Percentiles rank a stretch among this genome's conserved stretches.
These are phyloP conservation scores for Idris sp. DNA, from an alignment of 1,140 invertebrate genomes.

Conservation along the genomic window DNA sequence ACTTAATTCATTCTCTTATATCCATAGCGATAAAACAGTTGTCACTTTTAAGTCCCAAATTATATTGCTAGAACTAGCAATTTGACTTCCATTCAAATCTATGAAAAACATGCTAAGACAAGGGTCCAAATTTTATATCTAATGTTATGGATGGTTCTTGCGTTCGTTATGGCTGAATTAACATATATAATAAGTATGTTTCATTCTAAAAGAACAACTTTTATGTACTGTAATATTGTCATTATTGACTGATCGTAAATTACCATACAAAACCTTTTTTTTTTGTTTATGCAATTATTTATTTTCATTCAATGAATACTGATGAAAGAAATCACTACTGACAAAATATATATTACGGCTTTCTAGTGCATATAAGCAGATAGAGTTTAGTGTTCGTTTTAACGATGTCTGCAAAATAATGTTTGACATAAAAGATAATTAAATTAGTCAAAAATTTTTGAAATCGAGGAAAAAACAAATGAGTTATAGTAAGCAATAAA, in stretches of 20 bases:
- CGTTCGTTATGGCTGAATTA: conserved; percentile 42
- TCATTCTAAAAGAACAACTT: conserved; percentile 34
- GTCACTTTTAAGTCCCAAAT: conserved; percentile 19
- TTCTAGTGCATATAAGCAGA: conserved; percentile 15
- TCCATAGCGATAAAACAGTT: conserved; percentile 29
- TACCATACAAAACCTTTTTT: conserved; percentile 7
- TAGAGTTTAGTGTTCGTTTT: conserved; percentile 9
- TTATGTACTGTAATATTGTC: conserved; percentile 46
- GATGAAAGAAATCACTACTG: conserved; percentile 4
- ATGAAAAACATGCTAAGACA: conserved; percentile 45
- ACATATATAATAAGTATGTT: conserved; percentile 55
- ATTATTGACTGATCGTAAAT: conserved; percentile 54
- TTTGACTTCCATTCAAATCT: conserved; percentile 33
- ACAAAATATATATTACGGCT: conserved; percentile 11
- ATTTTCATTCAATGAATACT: conserved; percentile 28
- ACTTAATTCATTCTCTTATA: conserved; percentile 26
- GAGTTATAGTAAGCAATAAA: conserved; percentile 18
- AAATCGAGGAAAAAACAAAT: conserved; percentile 1
- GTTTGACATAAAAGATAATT: too few species aligned
- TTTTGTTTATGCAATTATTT: conserved; percentile 21
- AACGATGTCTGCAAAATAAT: too few species aligned
- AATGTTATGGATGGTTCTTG: conserved; percentile 17
- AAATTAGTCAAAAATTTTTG: conserved; percentile 19
- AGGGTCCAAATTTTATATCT: conserved; percentile 16
- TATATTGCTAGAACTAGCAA: conserved; percentile 21